Percentiles rank a stretch among this genome's conserved stretches.
Conservation (phyloP, 2,797 vertebrate species). For the Xenentodon cancila region DNA sequence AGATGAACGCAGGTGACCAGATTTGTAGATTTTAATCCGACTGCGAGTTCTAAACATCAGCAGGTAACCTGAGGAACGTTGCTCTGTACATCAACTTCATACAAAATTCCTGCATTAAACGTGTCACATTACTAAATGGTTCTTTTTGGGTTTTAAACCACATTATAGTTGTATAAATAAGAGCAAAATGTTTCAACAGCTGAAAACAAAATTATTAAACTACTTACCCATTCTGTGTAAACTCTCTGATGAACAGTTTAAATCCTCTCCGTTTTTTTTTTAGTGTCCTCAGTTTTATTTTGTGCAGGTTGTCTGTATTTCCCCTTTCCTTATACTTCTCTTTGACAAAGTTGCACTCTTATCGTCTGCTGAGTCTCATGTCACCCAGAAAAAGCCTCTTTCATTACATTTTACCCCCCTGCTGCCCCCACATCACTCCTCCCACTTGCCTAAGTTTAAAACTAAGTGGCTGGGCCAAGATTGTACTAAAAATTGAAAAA, state of each 20-base stretch:
- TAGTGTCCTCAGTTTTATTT: background rate
- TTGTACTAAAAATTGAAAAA: constrained; percentile 41
- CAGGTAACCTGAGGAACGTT: too few relatives aligned
- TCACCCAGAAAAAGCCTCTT: constrained; percentile 24
- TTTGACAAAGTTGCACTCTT: constrained; percentile 5
- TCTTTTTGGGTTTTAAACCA: constrained; percentile 9
- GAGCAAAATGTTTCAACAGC: background rate
- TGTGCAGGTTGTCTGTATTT: background rate
- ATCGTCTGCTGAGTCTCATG: constrained; percentile 7
- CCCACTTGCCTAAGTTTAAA: constrained; percentile 22
- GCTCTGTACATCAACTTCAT: too few relatives aligned
- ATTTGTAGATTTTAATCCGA: background rate
- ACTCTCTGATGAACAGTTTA: constrained; percentile 7
- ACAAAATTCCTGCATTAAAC: background rate
- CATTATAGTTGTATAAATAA: background rate
- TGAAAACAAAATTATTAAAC: constrained; percentile 4
- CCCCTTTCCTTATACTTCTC: constrained; percentile 3
- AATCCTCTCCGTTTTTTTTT: constrained; percentile 4
- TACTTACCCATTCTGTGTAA: constrained; percentile 53
- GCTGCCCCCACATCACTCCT: constrained; percentile 9
- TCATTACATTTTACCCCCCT: constrained; percentile 19
- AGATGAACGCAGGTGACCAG: too few relatives aligned
- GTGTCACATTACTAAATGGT: background rate
- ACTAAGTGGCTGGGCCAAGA: background rate
- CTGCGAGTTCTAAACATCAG: constrained; percentile 7